phyloP scores from a whole-genome alignment of 2,888 invertebrate species.

The Dicyrtomina minuta region DNA sequence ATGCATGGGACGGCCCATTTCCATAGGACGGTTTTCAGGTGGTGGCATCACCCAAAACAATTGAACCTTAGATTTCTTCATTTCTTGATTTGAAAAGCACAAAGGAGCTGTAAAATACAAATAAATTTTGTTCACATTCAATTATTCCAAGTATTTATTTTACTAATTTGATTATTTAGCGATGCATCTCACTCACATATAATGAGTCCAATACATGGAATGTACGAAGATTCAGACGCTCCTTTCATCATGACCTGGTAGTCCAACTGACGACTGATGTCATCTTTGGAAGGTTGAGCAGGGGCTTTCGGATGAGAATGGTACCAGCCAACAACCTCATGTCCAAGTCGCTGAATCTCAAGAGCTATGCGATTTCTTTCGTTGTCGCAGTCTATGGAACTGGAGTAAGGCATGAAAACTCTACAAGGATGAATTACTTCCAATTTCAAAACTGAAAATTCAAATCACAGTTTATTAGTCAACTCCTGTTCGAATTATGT shows the following conservation, averaged over 20 bases:
- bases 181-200: slow-evolving; percentile 74
- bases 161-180: neutral
- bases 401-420: slow-evolving; percentile 51
- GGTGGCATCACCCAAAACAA: slow-evolving; percentile 97
- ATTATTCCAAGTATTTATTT: neutral
- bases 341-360: slow-evolving; percentile 65
- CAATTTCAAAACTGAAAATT: slow-evolving; percentile 48
- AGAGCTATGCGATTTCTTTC: slow-evolving; percentile 61
- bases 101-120: slow-evolving; percentile 67
- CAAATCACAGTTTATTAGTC: neutral
- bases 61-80: slow-evolving; percentile 73
- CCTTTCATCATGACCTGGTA: slow-evolving; percentile 95
- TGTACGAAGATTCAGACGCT: slow-evolving; percentile 84
- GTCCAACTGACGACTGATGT: slow-evolving; percentile 89
- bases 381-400: slow-evolving; percentile 51
- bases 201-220: slow-evolving; percentile 88
- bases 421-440: slow-evolving; percentile 51
- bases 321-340: slow-evolving; percentile 83
- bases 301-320: slow-evolving; percentile 70
- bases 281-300: slow-evolving; percentile 61
- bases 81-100: slow-evolving; percentile 66
- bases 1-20: slow-evolving; percentile 88
- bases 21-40: slow-evolving; percentile 84
- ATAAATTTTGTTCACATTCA: neutral
- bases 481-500: too few relatives aligned